These are phyloP conservation scores for Cotesia typhae DNA, from an alignment of 1,140 invertebrate species.

Conservation along the genomic window DNA sequence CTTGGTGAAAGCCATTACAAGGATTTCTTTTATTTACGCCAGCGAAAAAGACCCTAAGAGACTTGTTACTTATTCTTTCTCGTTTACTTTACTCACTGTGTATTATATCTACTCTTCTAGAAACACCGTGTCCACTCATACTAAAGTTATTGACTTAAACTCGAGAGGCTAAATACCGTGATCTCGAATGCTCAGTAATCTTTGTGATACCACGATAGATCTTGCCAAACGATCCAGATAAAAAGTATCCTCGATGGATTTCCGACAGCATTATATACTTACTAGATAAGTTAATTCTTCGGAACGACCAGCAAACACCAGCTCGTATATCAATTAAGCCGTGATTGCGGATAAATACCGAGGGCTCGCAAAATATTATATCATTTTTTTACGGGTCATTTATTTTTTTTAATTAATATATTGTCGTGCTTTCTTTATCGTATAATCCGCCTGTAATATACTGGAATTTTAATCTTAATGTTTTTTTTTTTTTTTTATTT, in stretches of 20 bases:
- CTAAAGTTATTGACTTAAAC: neutral
- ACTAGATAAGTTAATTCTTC: constrained; percentile 35
- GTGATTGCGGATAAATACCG: constrained; percentile 27
- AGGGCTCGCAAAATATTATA: constrained; percentile 11
- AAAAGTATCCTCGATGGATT: constrained; percentile 9
- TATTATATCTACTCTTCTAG: constrained; percentile 8
- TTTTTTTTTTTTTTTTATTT: too few species aligned
- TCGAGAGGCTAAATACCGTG: constrained; percentile 25
- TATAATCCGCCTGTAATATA: constrained; percentile 22
- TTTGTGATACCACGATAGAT: constrained; percentile 11
- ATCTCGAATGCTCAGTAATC: constrained; percentile 22
- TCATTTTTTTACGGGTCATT: constrained; percentile 15
- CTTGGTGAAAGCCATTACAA: constrained; percentile 61
- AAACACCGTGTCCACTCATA: neutral
- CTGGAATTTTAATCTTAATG: too few species aligned
- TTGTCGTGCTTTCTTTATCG: neutral
- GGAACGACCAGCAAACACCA: constrained; percentile 54
- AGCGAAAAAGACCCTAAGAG: constrained; percentile 51
- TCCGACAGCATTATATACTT: constrained; percentile 28
- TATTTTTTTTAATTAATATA: constrained; percentile 1
- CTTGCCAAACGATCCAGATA: constrained; percentile 6
- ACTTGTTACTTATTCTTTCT: constrained; percentile 24
- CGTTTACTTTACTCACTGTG: neutral
- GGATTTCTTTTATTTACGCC: constrained; percentile 67
- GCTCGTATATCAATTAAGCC: constrained; percentile 64